These are phyloP conservation scores for Agrilus planipennis DNA, from an alignment of 1,140 invertebrate species.

Conservation along the genomic window DNA sequence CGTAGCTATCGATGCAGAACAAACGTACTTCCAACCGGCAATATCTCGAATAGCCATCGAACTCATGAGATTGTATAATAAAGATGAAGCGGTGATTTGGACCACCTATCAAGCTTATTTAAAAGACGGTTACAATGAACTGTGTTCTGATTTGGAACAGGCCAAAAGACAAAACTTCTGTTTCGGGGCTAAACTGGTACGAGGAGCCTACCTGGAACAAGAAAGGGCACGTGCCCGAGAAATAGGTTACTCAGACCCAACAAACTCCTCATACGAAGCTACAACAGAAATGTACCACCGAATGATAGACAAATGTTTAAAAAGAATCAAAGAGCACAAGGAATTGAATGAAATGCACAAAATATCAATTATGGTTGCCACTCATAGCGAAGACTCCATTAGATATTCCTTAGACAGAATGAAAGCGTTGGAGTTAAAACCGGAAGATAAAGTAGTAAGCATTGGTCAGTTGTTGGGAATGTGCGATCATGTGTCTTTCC, in stretches of 20 bases:
- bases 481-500: slow-evolving; percentile 97
- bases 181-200: slow-evolving; percentile 95
- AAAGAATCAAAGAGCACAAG: slow-evolving; percentile 66
- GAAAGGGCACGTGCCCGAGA: slow-evolving; percentile 80
- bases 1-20: slow-evolving; percentile 98
- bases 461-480: slow-evolving; percentile 97
- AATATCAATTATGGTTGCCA: slow-evolving; percentile 94
- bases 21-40: slow-evolving; percentile 98
- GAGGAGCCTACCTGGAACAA: slow-evolving; percentile 97
- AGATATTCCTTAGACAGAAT: slow-evolving; percentile 90
- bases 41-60: slow-evolving; percentile 94
- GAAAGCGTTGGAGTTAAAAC: slow-evolving; percentile 81
- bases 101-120: slow-evolving; percentile 99
- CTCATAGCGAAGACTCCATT: slow-evolving; percentile 96
- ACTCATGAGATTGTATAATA: slow-evolving; percentile 96
- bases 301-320: slow-evolving; percentile 72
- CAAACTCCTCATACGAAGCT: slow-evolving; percentile 81
- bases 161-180: slow-evolving; percentile 91
- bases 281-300: slow-evolving; percentile 87
- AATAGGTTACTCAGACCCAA: slow-evolving; percentile 90
- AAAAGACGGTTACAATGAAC: slow-evolving; percentile 78
- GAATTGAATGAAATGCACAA: slow-evolving; percentile 51
- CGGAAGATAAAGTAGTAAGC: slow-evolving; percentile 87
- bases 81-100: slow-evolving; percentile 86
- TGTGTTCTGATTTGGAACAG: slow-evolving; percentile 88